Conservation (phyloP, 2,797 vertebrate genomes). For the Acrocephalus scirpaceus region DNA sequence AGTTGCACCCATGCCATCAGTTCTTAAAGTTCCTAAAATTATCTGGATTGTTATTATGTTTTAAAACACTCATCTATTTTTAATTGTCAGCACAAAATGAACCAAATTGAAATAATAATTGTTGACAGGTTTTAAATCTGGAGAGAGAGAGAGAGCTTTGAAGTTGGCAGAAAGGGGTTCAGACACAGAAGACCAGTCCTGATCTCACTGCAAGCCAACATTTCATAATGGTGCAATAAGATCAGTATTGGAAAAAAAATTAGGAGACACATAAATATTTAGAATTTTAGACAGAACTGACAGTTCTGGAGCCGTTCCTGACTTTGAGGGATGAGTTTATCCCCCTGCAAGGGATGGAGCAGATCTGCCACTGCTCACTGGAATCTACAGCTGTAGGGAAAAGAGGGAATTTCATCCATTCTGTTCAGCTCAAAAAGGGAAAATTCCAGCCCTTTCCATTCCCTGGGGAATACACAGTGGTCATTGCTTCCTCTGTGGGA, state of each 20-base stretch:
- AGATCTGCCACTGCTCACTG: neutral
- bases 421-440: neutral
- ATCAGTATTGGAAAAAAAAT: neutral
- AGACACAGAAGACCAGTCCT: neutral
- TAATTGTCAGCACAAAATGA: neutral
- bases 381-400: neutral
- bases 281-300: neutral
- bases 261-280: neutral
- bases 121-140: neutral
- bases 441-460: neutral
- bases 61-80: neutral
- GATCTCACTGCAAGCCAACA: neutral
- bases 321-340: neutral
- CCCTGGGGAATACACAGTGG: neutral
- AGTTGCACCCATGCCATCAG: neutral
- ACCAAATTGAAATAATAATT: neutral
- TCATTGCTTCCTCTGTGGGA: neutral
- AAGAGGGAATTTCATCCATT: neutral
- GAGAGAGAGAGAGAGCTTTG: rapidly evolving
- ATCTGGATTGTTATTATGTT: rapidly evolving
- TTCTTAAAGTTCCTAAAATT: neutral
- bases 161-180: neutral
- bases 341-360: neutral
- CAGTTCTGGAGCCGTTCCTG: neutral
- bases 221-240: neutral